Conservation (phyloP, 2,888 invertebrate species). For the Synanthedon tipuliformis region DNA sequence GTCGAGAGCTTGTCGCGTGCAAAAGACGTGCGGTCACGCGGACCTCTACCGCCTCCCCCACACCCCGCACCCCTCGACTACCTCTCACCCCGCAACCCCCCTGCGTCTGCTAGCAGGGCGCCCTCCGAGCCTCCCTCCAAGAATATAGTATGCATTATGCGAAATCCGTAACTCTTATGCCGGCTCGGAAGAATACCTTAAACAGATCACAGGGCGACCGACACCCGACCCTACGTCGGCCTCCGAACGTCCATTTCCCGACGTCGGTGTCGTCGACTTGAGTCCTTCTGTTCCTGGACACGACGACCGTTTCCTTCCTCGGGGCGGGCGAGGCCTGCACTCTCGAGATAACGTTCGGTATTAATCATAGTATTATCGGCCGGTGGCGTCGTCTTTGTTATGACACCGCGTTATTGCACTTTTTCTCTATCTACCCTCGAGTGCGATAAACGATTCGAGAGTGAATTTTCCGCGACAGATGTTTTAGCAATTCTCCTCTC, state of each 20-base stretch:
- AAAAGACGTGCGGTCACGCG: constrained; percentile 67
- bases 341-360: constrained; percentile 66
- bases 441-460: constrained; percentile 54
- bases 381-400: constrained; percentile 64
- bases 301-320: constrained; percentile 13
- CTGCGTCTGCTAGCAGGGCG: constrained; percentile 8
- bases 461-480: constrained; percentile 69
- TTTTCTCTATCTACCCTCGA: constrained; percentile 64
- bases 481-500: constrained; percentile 49
- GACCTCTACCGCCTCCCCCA: constrained; percentile 17
- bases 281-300: not conserved
- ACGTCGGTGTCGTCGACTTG: not conserved
- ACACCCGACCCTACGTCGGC: no score
- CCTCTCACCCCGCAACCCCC: constrained; percentile 9
- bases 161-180: constrained; percentile 69
- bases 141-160: constrained; percentile 70
- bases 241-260: not conserved
- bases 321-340: constrained; percentile 57
- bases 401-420: constrained; percentile 68
- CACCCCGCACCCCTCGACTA: constrained; percentile 11
- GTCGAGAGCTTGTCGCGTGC: constrained; percentile 68
- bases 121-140: constrained; percentile 21
- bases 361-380: constrained; percentile 70
- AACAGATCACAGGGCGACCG: constrained; percentile 10
- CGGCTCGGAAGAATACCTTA: constrained; percentile 55